Conservation (phyloP, 2,888 invertebrate species). For the Sphecodes monilicornis region DNA sequence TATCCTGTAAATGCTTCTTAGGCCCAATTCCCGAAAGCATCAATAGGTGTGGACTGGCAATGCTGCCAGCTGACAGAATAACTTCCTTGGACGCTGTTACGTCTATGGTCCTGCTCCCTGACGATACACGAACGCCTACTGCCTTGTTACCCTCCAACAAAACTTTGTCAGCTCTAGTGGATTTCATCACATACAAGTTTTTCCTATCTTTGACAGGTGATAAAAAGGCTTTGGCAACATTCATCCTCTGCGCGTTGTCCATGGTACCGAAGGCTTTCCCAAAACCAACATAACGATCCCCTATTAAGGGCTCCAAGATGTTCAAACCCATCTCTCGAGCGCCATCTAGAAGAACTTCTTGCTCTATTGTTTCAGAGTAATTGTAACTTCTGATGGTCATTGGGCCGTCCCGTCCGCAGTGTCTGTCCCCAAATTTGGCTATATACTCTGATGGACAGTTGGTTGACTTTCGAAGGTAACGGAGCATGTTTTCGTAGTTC, state of each 20-base stretch:
- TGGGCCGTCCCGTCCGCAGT: conserved; percentile 84
- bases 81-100: conserved; percentile 86
- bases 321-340: conserved; percentile 85
- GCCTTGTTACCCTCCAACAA: conserved; percentile 85
- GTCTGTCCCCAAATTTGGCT: conserved; percentile 79
- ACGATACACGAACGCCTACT: conserved; percentile 83
- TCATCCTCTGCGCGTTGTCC: conserved; percentile 82
- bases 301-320: conserved; percentile 82
- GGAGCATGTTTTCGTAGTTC: conserved; percentile 85
- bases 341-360: conserved; percentile 83
- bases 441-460: conserved; percentile 72
- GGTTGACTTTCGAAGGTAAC: conserved; percentile 77
- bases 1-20: conserved; percentile 84
- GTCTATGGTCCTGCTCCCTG: conserved; percentile 77
- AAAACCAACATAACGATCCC: conserved; percentile 85
- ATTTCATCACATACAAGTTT: conserved; percentile 87
- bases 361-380: conserved; percentile 77
- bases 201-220: conserved; percentile 84
- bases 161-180: conserved; percentile 86
- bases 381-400: conserved; percentile 84
- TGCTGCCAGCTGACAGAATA: conserved; percentile 88
- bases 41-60: conserved; percentile 89
- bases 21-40: conserved; percentile 89
- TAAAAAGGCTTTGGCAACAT: conserved; percentile 84
- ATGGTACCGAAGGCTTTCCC: conserved; percentile 84